Evolutionary conservation across 1,140 invertebrate species (phyloP).

Genomic region (Drosophila takahashii): DNA sequence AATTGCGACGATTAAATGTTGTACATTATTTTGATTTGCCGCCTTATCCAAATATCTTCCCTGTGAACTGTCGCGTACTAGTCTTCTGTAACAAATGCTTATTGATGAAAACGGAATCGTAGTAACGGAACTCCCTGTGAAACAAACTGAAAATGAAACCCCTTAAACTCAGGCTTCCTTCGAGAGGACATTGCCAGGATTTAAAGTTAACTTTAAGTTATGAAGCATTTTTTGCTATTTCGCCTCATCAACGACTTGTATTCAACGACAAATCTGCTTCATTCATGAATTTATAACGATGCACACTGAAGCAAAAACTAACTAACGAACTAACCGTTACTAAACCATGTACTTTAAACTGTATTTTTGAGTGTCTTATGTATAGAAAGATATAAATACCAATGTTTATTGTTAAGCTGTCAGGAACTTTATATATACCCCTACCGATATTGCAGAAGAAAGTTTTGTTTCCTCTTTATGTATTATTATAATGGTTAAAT

Average conservation of each 20-base stretch:
- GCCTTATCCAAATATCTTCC: constrained; percentile 17
- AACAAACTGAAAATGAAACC: constrained; percentile 10
- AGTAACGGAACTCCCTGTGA: constrained; percentile 7
- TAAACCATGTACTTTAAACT: constrained; percentile 57
- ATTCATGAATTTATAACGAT: constrained; percentile 39
- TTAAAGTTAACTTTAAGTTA: constrained; percentile 27
- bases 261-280: constrained; percentile 26
- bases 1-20: neutral
- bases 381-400: constrained; percentile 28
- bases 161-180: constrained; percentile 35
- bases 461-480: constrained; percentile 24
- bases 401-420: constrained; percentile 12
- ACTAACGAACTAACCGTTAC: constrained; percentile 22
- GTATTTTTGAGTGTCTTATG: constrained; percentile 62
- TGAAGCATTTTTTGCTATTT: constrained; percentile 50
- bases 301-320: constrained; percentile 8
- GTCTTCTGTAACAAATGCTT: constrained; percentile 49
- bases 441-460: constrained; percentile 15
- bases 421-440: constrained; percentile 31
- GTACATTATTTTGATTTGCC: neutral
- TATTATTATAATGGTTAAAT: constrained; percentile 28
- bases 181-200: constrained; percentile 9
- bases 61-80: constrained; percentile 71
- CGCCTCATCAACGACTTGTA: constrained; percentile 6
- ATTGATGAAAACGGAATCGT: constrained; percentile 27